Evolutionary conservation across 92 coral and sea anemone species (phyloP), one percentile per base, ranked within the genome.

Genomic region (Umimayanthus kanabou): DNA sequence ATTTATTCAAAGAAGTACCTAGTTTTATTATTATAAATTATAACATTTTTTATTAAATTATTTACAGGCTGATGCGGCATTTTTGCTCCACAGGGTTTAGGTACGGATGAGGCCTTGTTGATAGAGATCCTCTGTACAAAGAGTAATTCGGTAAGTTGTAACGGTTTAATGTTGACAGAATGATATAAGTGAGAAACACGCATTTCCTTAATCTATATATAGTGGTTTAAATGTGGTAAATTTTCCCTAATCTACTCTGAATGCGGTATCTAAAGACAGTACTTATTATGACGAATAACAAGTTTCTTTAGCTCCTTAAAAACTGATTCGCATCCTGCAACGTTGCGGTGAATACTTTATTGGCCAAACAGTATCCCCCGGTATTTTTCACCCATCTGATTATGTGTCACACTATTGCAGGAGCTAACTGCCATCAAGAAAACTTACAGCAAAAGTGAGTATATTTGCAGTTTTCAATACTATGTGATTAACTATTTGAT

Each of bases 91-190:
- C 70, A 96, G 98, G 98, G 98, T 43, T 87, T 94, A 61, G 98
- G 98, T 40, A 96, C 98, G 6, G 98, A 96, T 81, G 98, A 96
- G 77, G 95, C 95, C 79, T 84, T 92, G 73, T 77, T 96, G 83
- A 91, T 92, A n/a, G 98, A 96, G 73, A 77, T 96, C 53, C 85
- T 96, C 23, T 93, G 98, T 26, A 84, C 95, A 80, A 95, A 93
- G 85, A 91, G 57, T 73, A 93, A 92, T 57, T 81, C 89, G 77
- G 98, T 96, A 92, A 88, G 98, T 89, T 16, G 37, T 9, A 50
- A 9, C 10, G 57, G 39, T 1, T 28, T 26, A n/a, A 28, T 40
- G 25, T 20, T 61, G 4, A 16, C 11, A 61, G 64, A 14, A 16
- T 13, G 64, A 14, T 55, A 55, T 0, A 55, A 55, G 22, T 55